Evolutionary conservation across 2,797 vertebrate species (phyloP), one percentile per base, ranked within the genome.

Genomic region (Paratrypauchen microcephalus): DNA sequence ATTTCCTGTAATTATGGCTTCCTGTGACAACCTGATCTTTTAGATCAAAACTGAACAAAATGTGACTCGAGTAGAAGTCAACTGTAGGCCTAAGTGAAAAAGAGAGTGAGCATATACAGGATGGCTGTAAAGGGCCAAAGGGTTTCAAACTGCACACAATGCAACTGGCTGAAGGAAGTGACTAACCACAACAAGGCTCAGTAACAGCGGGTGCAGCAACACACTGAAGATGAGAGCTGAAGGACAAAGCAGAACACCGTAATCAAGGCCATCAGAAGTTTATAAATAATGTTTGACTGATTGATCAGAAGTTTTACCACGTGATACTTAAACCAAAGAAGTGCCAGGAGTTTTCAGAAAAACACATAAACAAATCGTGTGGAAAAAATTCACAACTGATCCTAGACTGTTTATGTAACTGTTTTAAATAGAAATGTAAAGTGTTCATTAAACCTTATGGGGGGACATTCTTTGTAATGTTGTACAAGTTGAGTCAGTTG

Each of bases 1-100:
- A 77, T 78, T 87, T 88, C 84, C 86, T 86, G 76, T 74, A 72
- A 84, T 79, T 85, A 84, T 68, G 69, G 57, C 58, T 80, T 86
- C 75, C 78, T 83, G 68, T 69, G 32, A 60, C 62, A 36, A 47
- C 62, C 15, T 41, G 70, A 57, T 41, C 19, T 39, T 60, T 60
- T 19, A 39, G 30, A 60, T 36, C 0, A 23, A 39, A 32, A 15
- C 13, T 15, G 12, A 13, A 41, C 39, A 4, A 4, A 45, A 45
- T 15, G 41, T 45, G 12, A 45, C 13, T 16, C 4, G 41, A 45
- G 3, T 1, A 41, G 12, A 41, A 15, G 39, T 0, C 4, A 3
- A 41, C 12, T 12, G 11, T 3, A 41, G 12, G 2, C 39, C 39
- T 12, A 41, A 41, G 39, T 41, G 39, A 41, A 12, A 18, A 2